phyloP scores from a whole-genome alignment of 2,113 vertebrate genomes.

The Muntiacus reevesi region DNA sequence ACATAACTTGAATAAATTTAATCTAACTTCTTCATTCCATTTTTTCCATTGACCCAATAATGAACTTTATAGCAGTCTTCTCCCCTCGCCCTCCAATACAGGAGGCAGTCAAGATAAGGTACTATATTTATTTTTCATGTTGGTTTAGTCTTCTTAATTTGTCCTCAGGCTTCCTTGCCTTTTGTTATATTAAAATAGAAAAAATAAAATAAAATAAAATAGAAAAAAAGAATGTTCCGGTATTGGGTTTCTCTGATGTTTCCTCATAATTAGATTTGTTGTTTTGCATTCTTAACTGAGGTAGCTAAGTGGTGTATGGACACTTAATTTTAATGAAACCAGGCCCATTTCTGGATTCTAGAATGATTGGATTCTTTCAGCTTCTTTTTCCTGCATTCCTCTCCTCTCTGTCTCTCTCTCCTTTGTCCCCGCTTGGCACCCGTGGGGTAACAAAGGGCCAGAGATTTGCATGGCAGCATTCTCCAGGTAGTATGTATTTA shows the following conservation, averaged over 20 bases:
- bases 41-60: not conserved
- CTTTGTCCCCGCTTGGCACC: not conserved
- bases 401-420: not conserved
- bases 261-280: constrained; percentile 6
- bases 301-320: not conserved
- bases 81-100: not conserved
- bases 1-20: not conserved
- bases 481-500: not conserved
- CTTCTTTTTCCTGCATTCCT: not conserved
- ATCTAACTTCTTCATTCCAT: not conserved
- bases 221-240: not conserved
- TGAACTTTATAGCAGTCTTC: not conserved
- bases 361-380: not conserved
- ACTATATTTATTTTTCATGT: not conserved
- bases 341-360: not conserved
- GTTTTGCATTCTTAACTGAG: constrained; percentile 8
- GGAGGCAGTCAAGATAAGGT: not conserved
- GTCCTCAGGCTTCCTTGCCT: not conserved
- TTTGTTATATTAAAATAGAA: not conserved
- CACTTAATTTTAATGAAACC: not conserved
- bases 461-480: no score
- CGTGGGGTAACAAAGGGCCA: not conserved
- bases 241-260: not conserved
- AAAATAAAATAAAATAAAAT: not conserved
- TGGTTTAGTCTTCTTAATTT: not conserved